Base-by-base conservation (phyloP, 2,797 vertebrate genomes). In the Brachymystax lenok region DNA sequence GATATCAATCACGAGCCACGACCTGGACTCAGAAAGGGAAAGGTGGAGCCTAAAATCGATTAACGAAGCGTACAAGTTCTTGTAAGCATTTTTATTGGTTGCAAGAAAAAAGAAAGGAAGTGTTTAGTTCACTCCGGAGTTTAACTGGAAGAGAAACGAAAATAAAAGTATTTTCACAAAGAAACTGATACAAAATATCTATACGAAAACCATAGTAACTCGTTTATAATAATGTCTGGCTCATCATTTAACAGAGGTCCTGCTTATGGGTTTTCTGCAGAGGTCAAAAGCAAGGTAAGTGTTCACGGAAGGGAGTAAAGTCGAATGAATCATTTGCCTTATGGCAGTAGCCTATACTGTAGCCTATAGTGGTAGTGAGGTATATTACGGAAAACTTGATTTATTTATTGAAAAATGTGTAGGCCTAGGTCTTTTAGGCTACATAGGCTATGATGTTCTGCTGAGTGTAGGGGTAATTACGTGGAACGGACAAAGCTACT, bases 281-380 rank as follows among this genome's bases (percentile, higher is more conserved):
- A 95, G 80, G 93, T 95, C 3, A 94, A 91, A 80, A 94, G 88
- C 84, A 94, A 93, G 91, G 94, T 95, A 84, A 2, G 92, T 79
- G 19, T 35, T 33, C 7, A 16, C 27, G 30, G 67, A 19, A 33
- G 40, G 2, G 40, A 40, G 40, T 40, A 40, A 33, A 68, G 24
- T 66, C 1, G 0, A 66, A 35, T 35, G 8, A 40, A 46, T 40
- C 1, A 24, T 8, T 40, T 40, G n/a, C 33, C 35, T 69, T 3
- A 2, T 21, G 40, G 40, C 12, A 46, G 40, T 46, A 46, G 10
- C 40, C 33, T 33, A 33, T 33, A 33, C 33, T 33, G 33, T 33
- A 33, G 33, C 33, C 40, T 46, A 46, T 46, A 12, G 12, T 10
- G 16, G 3, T 46, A 12, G 40, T 46, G 6, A 16, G 28, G n/a